Base-by-base conservation (phyloP, 1,140 invertebrate genomes). In the Hycleus cichorii region DNA sequence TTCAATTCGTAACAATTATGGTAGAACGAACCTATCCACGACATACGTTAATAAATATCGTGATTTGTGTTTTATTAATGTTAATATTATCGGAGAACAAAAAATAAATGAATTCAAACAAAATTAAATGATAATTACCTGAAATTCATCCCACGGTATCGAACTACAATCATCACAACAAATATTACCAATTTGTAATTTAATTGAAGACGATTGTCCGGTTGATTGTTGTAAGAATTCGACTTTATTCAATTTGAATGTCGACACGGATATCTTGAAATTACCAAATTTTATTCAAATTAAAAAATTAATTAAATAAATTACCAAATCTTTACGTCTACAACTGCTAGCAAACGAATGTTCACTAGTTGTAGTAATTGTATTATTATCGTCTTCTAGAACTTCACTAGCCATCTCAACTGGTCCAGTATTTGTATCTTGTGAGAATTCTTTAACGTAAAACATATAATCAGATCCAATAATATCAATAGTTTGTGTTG, bases 121-220 rank as follows among this genome's bases (percentile, higher is more conserved):
- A 46, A 43, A 49, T 12, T 9, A 52, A 57, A 47, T 43, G 11
- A n/a, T 62, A 48, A 55, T 25, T 75, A 93, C 90, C 86, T 95
- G 92, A 78, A 97, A 90, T 77, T 95, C 92, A 70, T 95, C 92
- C 86, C 91, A 94, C 3, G 88, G 86, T 70, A 95, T 93, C 46
- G 89, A 86, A 5, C 84, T 81, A 71, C 90, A 93, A 72, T 95
- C 91, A 63, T 92, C 86, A 48, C 83, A 83, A 9, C 76, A 77
- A 6, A 95, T 75, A 64, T 89, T 85, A 5, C 85, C 83, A 9
- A 91, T 83, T 68, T 92, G 89, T 18, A 91, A 67, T 65, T 89
- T 85, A 6, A 93, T 77, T 0, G 81, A 75, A 0, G 89, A 88
- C n/a, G 81, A 78, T 49, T 86, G 83, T 3, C 85, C 86, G n/a